Base-by-base conservation (phyloP, 2,113 vertebrate genomes). In the Lamprologus tigripictilis region DNA sequence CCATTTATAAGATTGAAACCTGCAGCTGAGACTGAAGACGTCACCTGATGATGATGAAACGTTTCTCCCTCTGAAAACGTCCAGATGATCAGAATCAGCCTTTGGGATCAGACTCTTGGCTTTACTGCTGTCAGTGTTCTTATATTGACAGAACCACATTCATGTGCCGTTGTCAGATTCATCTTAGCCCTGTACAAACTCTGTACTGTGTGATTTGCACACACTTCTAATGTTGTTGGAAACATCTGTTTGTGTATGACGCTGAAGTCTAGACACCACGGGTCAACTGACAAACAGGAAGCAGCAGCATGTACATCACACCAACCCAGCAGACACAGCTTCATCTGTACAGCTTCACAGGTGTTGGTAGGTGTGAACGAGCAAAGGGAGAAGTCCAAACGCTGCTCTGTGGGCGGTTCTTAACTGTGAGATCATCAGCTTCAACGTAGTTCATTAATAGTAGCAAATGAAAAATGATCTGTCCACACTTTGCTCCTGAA, bases 11-110 rank as follows among this genome's bases (percentile, higher is more conserved):
- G 4, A 0, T 14, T 55, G 21, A 2, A 57, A 5, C 13, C 55
- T 57, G 55, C 23, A 57, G 13, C 23, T 57, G 55, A 57, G 23
- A 28, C 55, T 58, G 23, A 58, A 58, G 55, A 58, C 2, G 54
- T 58, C 4, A 58, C 55, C 7, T 57, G 55, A 58, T 57, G 53
- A 23, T 23, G 54, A 57, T 0, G 21, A 57, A 57, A 3, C 1
- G 3, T 57, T 57, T 57, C 54, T 14, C 12, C 54, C 0, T 0
- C 54, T 57, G 12, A 57, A 28, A 58, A 58, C 4, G 0, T 58
- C 13, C 55, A 58, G 55, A 16, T 9, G 23, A 58, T 0, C 23
- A 58, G 55, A 58, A 3, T 58, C 23, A 28, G 0, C 23, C 23
- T 58, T 58, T 28, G 55, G 54, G 55, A 1, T 63, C 58, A 35